These are phyloP conservation scores for Taurulus bubalis DNA, from an alignment of 2,113 vertebrate species.

Conservation along the genomic window DNA sequence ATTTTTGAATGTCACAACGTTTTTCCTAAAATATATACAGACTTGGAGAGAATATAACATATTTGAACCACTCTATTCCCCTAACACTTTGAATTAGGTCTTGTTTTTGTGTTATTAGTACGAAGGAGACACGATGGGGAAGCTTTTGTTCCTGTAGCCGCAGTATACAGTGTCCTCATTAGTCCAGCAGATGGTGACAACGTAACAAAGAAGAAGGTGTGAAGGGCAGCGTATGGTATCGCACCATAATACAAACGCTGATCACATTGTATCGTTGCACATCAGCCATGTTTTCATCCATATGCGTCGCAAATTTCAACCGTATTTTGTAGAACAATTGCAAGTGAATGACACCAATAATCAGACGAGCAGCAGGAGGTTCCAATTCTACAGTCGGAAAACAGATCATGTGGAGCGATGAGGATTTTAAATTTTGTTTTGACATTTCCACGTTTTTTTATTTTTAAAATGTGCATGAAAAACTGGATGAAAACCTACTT, in stretches of 20 bases:
- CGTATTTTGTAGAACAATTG: too few species aligned
- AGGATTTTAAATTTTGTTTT: too few species aligned
- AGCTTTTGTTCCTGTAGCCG: background rate
- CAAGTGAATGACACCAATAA: too few species aligned
- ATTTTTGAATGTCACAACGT: too few species aligned
- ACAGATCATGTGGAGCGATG: too few species aligned
- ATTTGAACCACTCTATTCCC: background rate
- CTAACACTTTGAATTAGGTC: background rate
- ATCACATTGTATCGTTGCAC: background rate
- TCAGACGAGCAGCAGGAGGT: too few species aligned
- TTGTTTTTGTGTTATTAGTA: background rate
- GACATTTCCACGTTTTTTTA: too few species aligned
- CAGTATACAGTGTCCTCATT: background rate
- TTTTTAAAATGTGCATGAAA: too few species aligned
- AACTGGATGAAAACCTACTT: too few species aligned
- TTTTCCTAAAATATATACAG: too few species aligned
- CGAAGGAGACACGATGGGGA: background rate
- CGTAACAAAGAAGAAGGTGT: background rate
- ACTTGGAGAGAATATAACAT: too few species aligned
- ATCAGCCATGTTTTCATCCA: background rate
- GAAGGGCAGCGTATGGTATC: background rate
- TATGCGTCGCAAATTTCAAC: background rate
- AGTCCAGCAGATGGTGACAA: background rate
- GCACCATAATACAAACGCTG: background rate
- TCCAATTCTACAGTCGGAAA: too few species aligned